A percentile compares a stretch with the other conserved stretches of the same genome.
Evolutionary conservation across 2,797 vertebrate genomes (phyloP).

Genomic region (Etheostoma nigrum): DNA sequence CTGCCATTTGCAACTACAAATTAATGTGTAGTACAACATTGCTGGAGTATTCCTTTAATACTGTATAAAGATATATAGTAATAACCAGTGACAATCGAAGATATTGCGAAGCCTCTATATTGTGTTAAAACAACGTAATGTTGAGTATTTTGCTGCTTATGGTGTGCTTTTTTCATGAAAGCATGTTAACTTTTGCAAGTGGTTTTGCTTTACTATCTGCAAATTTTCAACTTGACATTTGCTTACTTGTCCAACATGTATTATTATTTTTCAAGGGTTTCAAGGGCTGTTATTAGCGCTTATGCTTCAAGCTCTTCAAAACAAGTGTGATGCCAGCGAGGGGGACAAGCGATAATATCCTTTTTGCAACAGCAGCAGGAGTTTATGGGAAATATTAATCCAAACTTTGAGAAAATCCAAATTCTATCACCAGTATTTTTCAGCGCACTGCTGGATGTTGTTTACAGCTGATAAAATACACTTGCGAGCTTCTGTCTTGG

Average conservation of each 20-base stretch:
- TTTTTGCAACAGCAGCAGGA: slow-evolving; percentile 1
- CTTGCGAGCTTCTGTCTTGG: background rate
- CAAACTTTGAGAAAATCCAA: background rate
- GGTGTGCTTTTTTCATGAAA: too few species aligned
- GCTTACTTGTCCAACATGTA: slow-evolving; percentile 16
- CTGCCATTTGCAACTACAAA: too few species aligned
- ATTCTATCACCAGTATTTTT: background rate
- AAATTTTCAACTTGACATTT: slow-evolving; percentile 44
- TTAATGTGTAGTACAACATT: too few species aligned
- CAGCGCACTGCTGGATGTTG: background rate
- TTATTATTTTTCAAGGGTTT: slow-evolving; percentile 29
- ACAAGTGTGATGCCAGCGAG: slow-evolving; percentile 5
- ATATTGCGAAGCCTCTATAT: too few species aligned
- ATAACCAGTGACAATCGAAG: too few species aligned
- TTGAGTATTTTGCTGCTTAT: background rate
- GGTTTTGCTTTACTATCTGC: slow-evolving; percentile 2
- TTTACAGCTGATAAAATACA: slow-evolving; percentile 1
- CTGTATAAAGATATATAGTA: too few species aligned
- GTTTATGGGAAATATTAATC: slow-evolving; percentile 9
- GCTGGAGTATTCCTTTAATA: too few species aligned
- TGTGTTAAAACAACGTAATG: too few species aligned
- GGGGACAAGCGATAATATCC: slow-evolving; percentile 5
- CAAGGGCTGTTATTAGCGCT: slow-evolving; percentile 18
- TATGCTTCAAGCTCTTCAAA: slow-evolving; percentile 23
- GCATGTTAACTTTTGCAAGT: too few species aligned